Evolutionary conservation across 2,113 vertebrate genomes (phyloP).

Genomic region (Apaloderma vittatum): DNA sequence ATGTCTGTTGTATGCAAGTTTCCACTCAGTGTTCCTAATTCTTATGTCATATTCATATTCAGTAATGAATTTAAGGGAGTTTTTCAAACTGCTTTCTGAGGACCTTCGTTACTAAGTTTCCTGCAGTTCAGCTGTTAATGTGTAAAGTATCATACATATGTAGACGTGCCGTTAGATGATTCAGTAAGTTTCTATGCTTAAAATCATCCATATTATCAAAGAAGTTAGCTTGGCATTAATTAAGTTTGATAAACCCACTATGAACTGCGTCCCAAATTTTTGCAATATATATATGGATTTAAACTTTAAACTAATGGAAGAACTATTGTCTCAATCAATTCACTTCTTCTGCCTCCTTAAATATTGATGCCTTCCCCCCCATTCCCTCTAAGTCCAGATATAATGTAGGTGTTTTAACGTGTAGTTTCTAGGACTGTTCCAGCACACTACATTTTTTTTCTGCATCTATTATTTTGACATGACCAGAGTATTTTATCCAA

Average conservation of each 20-base stretch:
- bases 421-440: neutral
- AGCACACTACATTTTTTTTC: neutral
- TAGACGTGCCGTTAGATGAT: neutral
- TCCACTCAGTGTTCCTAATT: neutral
- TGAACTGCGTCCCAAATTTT: neutral
- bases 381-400: neutral
- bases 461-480: neutral
- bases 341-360: neutral
- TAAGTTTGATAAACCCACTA: neutral
- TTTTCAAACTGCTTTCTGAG: neutral
- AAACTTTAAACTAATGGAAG: neutral
- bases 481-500: neutral
- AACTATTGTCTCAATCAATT: neutral
- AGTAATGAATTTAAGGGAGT: neutral
- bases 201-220: neutral
- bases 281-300: neutral
- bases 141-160: neutral
- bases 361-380: fast-evolving
- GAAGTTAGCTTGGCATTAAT: neutral
- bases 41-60: neutral
- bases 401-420: neutral
- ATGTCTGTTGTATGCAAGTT: neutral
- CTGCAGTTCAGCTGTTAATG: neutral
- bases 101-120: neutral
- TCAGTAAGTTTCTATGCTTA: neutral